Percentiles rank a stretch among this genome's conserved stretches.
Conservation (phyloP, 2,113 vertebrate genomes). For the Pongo pygmaeus region DNA sequence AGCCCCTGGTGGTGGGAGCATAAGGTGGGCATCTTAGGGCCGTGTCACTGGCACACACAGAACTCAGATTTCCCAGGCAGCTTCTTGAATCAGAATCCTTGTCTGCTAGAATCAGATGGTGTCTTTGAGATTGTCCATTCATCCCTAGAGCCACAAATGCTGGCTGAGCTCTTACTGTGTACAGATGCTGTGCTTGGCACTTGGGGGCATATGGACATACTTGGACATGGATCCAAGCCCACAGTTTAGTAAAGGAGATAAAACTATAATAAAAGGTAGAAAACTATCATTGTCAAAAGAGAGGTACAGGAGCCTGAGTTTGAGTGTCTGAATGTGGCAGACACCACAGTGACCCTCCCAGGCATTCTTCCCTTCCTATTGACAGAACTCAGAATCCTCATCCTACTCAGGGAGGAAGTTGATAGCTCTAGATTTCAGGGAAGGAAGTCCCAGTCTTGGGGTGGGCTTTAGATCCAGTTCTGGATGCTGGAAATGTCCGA, state of each 20-base stretch:
- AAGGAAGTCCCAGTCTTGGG: background rate
- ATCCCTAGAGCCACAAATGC: background rate
- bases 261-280: background rate
- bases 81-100: background rate
- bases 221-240: background rate
- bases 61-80: background rate
- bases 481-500: background rate
- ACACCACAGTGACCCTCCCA: background rate
- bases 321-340: background rate
- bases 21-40: background rate
- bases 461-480: background rate
- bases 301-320: background rate
- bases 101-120: background rate
- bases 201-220: rapidly evolving
- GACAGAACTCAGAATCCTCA: background rate
- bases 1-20: background rate
- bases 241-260: background rate
- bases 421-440: background rate
- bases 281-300: background rate
- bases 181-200: background rate
- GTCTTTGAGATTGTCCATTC: background rate
- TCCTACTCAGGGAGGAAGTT: too few species aligned
- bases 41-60: background rate
- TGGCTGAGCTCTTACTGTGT: background rate
- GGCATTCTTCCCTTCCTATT: background rate